phyloP scores from a whole-genome alignment of 1,140 invertebrate genomes.

The Cheumatopsyche charites region DNA sequence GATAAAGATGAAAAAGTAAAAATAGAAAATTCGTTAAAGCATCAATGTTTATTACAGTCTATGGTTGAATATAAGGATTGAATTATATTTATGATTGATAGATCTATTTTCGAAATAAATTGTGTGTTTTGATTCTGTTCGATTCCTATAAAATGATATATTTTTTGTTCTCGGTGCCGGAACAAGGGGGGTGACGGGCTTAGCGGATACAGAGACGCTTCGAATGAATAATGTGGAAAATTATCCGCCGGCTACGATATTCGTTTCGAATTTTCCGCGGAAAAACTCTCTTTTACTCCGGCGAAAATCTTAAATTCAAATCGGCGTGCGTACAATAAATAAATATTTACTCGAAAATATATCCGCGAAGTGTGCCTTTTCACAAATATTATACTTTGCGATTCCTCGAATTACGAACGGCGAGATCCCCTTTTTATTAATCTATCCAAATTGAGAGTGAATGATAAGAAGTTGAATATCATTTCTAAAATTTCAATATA shows the following conservation, averaged over 20 bases:
- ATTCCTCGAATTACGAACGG: no score
- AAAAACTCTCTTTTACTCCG: neutral
- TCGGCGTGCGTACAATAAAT: conserved; percentile 15
- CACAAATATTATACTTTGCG: neutral
- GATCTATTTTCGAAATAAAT: no score
- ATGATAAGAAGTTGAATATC: no score
- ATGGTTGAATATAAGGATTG: no score
- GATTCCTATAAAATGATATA: neutral
- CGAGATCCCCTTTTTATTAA: neutral
- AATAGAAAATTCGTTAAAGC: no score
- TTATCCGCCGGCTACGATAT: conserved; percentile 25
- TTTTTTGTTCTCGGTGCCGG: neutral
- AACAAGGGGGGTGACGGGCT: neutral
- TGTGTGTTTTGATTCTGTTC: no score
- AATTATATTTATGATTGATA: no score
- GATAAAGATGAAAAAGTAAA: no score
- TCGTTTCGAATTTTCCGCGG: conserved; percentile 26
- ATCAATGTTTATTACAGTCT: no score
- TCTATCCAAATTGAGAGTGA: neutral
- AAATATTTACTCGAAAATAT: conserved; percentile 24
- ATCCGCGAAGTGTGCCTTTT: neutral
- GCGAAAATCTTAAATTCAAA: conserved; percentile 35
- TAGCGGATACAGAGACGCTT: conserved; percentile 20
- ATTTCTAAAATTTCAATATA: no score
- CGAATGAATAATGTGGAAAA: conserved; percentile 33